Base-by-base conservation (phyloP, 2,797 vertebrate species). In the Karalla daura region DNA sequence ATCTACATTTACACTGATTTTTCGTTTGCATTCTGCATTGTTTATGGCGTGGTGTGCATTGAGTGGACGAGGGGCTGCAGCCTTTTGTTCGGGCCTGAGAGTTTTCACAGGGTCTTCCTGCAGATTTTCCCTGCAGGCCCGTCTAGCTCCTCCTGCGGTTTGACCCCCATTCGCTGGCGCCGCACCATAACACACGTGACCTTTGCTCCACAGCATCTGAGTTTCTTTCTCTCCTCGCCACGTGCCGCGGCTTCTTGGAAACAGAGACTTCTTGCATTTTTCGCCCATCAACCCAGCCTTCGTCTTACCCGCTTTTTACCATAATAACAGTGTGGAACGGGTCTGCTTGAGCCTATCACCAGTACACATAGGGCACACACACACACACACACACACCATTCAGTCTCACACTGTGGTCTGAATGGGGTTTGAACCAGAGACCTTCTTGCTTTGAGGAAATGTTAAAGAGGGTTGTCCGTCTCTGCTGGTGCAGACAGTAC, bases 401-500 rank as follows among this genome's bases (percentile, higher is more conserved):
- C n/a, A n/a, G n/a, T n/a, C n/a, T n/a, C n/a, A n/a, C n/a, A n/a
- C n/a, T n/a, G n/a, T n/a, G n/a, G n/a, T n/a, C n/a, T n/a, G n/a
- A n/a, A n/a, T n/a, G n/a, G n/a, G n/a, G n/a, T n/a, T n/a, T n/a
- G n/a, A n/a, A n/a, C n/a, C n/a, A n/a, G n/a, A n/a, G n/a, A n/a
- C n/a, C n/a, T n/a, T n/a, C n/a, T n/a, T n/a, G n/a, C n/a, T n/a
- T n/a, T n/a, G n/a, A n/a, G n/a, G n/a, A n/a, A n/a, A n/a, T n/a
- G n/a, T n/a, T n/a, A n/a, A n/a, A n/a, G 2, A 36, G 8, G 30
- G 4, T 17, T 28, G 53, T 63, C 17, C 58, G 40, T 23, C 12
- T 23, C 12, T 55, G 17, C 30, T 46, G 18, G 35, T 56, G 46
- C 20, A 54, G 46, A 30, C 30, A 50, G 7, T 90, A 98, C 98